These are phyloP conservation scores for Montipora sp. DNA, from an alignment of 64 coral and sea anemone genomes.

Conservation along the genomic window DNA sequence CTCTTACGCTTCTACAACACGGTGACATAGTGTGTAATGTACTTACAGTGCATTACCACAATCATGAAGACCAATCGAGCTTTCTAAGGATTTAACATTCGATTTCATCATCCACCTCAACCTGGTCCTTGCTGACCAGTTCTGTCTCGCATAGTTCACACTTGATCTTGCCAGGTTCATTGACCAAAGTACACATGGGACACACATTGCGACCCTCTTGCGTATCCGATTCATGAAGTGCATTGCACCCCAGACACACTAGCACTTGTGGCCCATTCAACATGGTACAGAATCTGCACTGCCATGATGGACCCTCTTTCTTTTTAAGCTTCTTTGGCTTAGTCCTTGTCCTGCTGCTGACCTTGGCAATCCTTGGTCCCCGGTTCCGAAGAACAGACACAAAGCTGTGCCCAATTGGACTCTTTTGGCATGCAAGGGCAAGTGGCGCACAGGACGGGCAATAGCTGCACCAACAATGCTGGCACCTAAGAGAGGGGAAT, in stretches of 20 bases:
- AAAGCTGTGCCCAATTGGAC: constrained; percentile 62
- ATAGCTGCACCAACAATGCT: constrained; percentile 55
- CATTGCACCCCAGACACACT: constrained; percentile 83
- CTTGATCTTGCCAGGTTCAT: constrained; percentile 86
- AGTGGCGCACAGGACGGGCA: constrained; percentile 67
- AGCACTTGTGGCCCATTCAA: constrained; percentile 67
- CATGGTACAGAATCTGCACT: constrained; percentile 90
- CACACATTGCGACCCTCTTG: constrained; percentile 64
- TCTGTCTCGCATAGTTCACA: constrained; percentile 85
- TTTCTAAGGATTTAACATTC: not conserved
- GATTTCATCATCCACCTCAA: not conserved
- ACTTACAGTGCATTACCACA: too few species aligned
- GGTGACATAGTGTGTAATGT: too few species aligned
- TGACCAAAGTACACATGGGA: constrained; percentile 90
- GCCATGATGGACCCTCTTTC: constrained; percentile 51
- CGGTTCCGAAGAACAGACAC: not conserved
- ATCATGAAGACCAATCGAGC: not conserved
- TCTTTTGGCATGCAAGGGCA: constrained; percentile 54
- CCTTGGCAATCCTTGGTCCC: not conserved
- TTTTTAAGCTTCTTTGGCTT: not conserved
- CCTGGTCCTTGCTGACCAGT: constrained; percentile 21
- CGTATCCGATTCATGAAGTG: constrained; percentile 68
- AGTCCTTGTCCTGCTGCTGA: not conserved
- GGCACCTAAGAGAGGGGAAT: constrained; percentile 54
- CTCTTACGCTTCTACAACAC: too few species aligned